Conservation (phyloP, 1,140 invertebrate genomes). For the Physella acuta region DNA sequence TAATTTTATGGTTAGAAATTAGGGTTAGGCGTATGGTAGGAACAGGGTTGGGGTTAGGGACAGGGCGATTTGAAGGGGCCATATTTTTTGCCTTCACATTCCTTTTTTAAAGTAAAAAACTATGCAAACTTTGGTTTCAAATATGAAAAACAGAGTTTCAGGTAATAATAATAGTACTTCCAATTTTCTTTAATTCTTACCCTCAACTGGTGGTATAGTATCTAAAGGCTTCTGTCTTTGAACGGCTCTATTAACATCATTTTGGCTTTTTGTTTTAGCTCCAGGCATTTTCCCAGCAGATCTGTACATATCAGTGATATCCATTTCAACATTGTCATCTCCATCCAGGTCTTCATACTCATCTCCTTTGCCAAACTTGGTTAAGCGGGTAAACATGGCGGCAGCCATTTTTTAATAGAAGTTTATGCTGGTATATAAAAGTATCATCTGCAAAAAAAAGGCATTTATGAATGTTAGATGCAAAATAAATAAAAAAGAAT, state of each 20-base stretch:
- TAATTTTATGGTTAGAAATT: no score
- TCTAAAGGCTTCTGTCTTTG: constrained; percentile 9
- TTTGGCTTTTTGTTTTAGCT: not conserved
- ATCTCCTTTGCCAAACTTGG: constrained; percentile 39
- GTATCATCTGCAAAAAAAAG: not conserved
- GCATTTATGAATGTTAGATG: not conserved
- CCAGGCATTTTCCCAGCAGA: constrained; percentile 16
- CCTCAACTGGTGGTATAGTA: no score
- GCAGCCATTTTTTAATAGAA: constrained; percentile 18
- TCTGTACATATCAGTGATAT: constrained; percentile 43
- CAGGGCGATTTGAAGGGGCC: no score
- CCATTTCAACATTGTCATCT: constrained; percentile 45
- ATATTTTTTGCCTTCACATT: no score
- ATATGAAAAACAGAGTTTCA: no score
- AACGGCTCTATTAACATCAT: constrained; percentile 19
- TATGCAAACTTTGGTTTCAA: no score
- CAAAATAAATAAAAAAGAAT: not conserved
- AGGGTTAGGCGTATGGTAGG: no score
- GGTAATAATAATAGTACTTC: no score
- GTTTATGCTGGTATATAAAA: no score
- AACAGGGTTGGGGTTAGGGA: no score
- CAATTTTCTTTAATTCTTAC: no score
- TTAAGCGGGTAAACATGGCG: constrained; percentile 42
- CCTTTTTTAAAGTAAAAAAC: no score
- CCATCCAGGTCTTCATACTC: constrained; percentile 45